Base-by-base conservation (phyloP, 2,113 vertebrate species). In the Scartelaos histophorus region DNA sequence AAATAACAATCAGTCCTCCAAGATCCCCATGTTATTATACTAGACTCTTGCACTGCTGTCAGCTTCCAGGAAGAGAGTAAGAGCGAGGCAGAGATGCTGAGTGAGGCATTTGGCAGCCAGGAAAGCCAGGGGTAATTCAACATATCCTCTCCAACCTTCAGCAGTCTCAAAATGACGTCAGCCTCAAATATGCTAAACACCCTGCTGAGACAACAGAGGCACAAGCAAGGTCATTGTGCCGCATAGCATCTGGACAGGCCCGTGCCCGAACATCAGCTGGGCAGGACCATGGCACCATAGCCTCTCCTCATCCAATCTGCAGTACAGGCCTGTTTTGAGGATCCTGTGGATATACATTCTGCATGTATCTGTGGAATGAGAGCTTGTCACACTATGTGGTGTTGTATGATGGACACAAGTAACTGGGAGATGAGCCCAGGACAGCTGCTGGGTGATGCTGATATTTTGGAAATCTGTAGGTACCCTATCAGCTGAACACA, bases 221-320 rank as follows among this genome's bases (percentile, higher is more conserved):
- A 79, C 74, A 24, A 74, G 85, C 93, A 93, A 94, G 93, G 92
- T 93, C 92, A 89, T 73, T 69, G 84, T 90, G 88, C 88, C 89
- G 90, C 92, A 92, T 85, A 89, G 92, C 91, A 92, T 93, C 90
- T 92, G 93, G 91, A 91, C 89, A 47, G 72, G 38, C 64, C 66
- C 65, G 51, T 81, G 70, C 69, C 80, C 71, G 25, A 66, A 70
- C 75, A 78, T 83, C 74, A 75, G 73, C 76, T 78, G 60, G 80
- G 80, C 74, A 71, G 85, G 73, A 79, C 71, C 12, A 34, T 76
- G 76, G 65, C 66, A 62, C 58, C 34, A 53, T 70, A 12, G 21
- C 69, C 64, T 76, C 60, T 67, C 68, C 57, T 17, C 64, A 61
- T 11, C 60, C 64, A n/a, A 67, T 49, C 73, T 76, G 79, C 77